Evolutionary conservation across 2,113 vertebrate genomes (phyloP).

Genomic region (Phalacrocorax pelagicus): DNA sequence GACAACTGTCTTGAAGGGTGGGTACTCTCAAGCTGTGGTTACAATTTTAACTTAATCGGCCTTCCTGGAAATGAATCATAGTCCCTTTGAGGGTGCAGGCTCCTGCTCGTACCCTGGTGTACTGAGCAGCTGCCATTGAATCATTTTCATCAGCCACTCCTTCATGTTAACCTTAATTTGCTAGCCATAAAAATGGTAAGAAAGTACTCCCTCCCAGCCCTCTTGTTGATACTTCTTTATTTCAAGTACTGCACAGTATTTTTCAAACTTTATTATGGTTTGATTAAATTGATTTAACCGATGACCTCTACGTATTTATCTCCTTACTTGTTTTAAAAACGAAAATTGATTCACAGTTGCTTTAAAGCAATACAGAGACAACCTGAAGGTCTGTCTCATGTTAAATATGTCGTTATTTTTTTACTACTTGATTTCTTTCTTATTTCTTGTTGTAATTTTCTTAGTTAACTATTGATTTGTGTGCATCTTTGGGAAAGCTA

Average conservation of each 20-base stretch:
- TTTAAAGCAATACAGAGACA: neutral
- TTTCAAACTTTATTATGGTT: slow-evolving; percentile 36
- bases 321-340: neutral
- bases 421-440: neutral
- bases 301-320: slow-evolving; percentile 44
- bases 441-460: neutral
- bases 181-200: slow-evolving; percentile 35
- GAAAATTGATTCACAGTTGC: neutral
- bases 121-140: neutral
- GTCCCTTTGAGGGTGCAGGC: slow-evolving; percentile 24
- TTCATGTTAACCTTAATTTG: slow-evolving; percentile 45
- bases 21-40: slow-evolving; percentile 19
- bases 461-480: neutral
- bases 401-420: neutral
- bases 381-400: neutral
- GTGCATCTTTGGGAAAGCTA: neutral
- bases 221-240: slow-evolving; percentile 12
- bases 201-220: neutral
- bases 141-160: slow-evolving; percentile 46
- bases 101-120: neutral
- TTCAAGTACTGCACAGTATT: neutral
- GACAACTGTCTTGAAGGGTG: slow-evolving; percentile 36
- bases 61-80: slow-evolving; percentile 55
- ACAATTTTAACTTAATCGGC: slow-evolving; percentile 31
- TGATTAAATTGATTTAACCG: slow-evolving; percentile 47